Base-by-base conservation (phyloP, 64 coral and sea anemone genomes). In the Stichodactyla helianthus region DNA sequence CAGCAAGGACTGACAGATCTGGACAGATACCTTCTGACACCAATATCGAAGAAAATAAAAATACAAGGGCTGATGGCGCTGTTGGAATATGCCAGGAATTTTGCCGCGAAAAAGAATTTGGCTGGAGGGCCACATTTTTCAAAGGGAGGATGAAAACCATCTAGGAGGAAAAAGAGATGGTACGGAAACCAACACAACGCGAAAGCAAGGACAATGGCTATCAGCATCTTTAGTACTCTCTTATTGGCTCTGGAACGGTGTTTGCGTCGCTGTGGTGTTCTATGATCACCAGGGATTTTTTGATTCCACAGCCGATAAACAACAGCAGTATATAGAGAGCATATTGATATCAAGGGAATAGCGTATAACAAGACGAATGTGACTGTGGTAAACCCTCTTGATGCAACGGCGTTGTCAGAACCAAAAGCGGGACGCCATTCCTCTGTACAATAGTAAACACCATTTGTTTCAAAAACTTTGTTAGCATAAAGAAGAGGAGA, bases 401-500 rank as follows among this genome's bases (percentile, higher is more conserved):
- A 54, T 25, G 89, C 54, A 9, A 20, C 52, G 15, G 80, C 6
- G 18, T 67, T 63, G 11, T 85, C 23, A 23, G 68, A 10, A 8
- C 70, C 79, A 82, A 91, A 78, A 5, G 62, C 65, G 10, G 93
- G 86, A 11, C 68, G 25, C 68, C 93, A 95, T 50, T 87, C 58
- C 58, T 95, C 93, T 52, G 10, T 5, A 82, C 93, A 95, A 19
- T 82, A 65, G 59, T 80, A 88, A 25, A 68, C 18, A 5, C 77
- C 89, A 54, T 88, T 23, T 8, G 61, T 13, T 83, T 76, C 62
- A 54, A 50, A 10, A n/a, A 89, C 77, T 57, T 71, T 92, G 63
- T 92, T 89, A 4, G 90, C 93, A 62, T 95, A 95, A 5, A 95
- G 87, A 1, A 95, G 65, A 77, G 93, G 93, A 5, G 93, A 88